A percentile compares a stretch with the other conserved stretches of the same genome.
phyloP scores from a whole-genome alignment of 2,888 invertebrate species.

The Dolichopus griseipennis region DNA sequence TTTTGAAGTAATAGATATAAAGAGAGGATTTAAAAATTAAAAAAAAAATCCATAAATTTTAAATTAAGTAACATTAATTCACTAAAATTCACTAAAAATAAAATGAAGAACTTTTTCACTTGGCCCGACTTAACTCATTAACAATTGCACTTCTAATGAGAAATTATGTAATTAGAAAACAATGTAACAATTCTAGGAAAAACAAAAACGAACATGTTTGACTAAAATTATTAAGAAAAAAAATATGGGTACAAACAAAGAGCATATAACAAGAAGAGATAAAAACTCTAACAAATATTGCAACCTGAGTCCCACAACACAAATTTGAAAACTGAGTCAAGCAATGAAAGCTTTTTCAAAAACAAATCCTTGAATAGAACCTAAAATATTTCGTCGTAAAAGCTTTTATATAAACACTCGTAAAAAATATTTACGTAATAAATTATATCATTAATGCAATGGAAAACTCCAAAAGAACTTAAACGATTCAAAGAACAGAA shows the following conservation, averaged over 20 bases:
- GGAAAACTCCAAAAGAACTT: slow-evolving; percentile 8
- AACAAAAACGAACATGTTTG: slow-evolving; percentile 17
- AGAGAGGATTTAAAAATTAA: no score
- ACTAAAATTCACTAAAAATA: no score
- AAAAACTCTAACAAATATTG: no score
- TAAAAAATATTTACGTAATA: slow-evolving; percentile 8
- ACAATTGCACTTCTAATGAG: slow-evolving; percentile 8
- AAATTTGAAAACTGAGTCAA: no score
- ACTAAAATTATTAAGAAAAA: slow-evolving; percentile 21
- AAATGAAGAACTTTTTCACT: slow-evolving; percentile 5
- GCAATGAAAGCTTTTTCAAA: no score
- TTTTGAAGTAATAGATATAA: no score
- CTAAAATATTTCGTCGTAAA: slow-evolving; percentile 7
- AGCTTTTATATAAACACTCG: slow-evolving; percentile 7
- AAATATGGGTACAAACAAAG: no score
- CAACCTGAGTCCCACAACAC: no score
- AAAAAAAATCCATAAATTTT: no score
- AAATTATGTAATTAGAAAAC: slow-evolving; percentile 8
- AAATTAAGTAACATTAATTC: no score
- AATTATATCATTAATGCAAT: slow-evolving; percentile 8
- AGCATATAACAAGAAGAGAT: no score
- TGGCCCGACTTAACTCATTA: slow-evolving; percentile 7
- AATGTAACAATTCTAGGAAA: slow-evolving; percentile 8
- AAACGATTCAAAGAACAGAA: slow-evolving; percentile 7
- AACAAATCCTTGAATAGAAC: no score